These are phyloP conservation scores for Leptinotarsa tumamoca DNA, from an alignment of 2,888 invertebrate species.

Conservation along the genomic window DNA sequence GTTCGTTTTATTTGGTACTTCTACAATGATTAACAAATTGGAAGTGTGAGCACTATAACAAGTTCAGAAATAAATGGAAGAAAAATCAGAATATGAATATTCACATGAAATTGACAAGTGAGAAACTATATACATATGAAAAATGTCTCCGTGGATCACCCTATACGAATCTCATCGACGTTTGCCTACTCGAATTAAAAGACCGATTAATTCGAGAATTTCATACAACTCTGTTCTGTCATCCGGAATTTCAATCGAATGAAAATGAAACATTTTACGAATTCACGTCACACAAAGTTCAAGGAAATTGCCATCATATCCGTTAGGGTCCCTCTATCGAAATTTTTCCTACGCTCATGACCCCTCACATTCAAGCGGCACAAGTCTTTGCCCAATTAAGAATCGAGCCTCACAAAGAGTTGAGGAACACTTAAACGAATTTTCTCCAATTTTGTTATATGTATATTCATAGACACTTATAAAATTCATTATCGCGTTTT, in stretches of 20 bases:
- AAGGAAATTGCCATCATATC: constrained; percentile 2
- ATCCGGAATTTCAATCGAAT: neutral
- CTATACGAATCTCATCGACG: too few species aligned
- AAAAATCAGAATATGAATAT: too few species aligned
- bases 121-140: too few species aligned
- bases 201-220: neutral
- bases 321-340: constrained; percentile 2
- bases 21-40: too few species aligned
- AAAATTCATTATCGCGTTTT: constrained; percentile 35
- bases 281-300: constrained; percentile 13
- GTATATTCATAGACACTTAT: constrained; percentile 36
- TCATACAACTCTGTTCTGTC: neutral
- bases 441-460: constrained; percentile 37
- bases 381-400: constrained; percentile 34
- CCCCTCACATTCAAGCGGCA: constrained; percentile 17
- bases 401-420: constrained; percentile 34
- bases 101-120: too few species aligned
- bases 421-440: constrained; percentile 38
- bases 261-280: neutral
- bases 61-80: too few species aligned
- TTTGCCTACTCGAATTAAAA: neutral
- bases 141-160: too few species aligned
- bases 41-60: too few species aligned
- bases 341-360: constrained; percentile 11
- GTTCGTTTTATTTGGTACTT: too few species aligned